A percentile compares a stretch with the other conserved stretches of the same genome.
These are phyloP conservation scores for Cygnus buccinator DNA, from an alignment of 2,113 vertebrate species.

Conservation along the genomic window DNA sequence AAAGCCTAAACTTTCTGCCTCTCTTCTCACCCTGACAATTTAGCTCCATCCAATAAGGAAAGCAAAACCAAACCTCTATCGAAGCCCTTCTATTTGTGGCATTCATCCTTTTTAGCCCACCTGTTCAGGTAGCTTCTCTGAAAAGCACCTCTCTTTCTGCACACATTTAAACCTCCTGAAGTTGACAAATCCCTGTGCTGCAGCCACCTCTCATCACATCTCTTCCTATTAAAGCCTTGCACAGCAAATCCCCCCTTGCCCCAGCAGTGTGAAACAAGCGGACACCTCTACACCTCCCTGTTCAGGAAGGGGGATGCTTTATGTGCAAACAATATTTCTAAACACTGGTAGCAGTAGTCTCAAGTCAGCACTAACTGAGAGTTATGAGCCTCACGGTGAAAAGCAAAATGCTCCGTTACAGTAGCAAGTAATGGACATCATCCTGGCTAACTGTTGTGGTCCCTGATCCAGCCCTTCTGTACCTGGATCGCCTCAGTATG, in stretches of 20 bases:
- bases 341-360: not conserved
- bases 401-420: not conserved
- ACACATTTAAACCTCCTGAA: not conserved
- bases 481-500: not conserved
- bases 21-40: not conserved
- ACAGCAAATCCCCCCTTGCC: not conserved
- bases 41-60: not conserved
- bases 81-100: not conserved
- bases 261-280: not conserved
- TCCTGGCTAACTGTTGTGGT: accelerated
- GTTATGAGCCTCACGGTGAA: not conserved
- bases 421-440: not conserved
- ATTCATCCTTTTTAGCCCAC: not conserved
- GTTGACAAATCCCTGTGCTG: not conserved
- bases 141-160: not conserved
- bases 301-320: not conserved
- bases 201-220: not conserved
- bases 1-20: not conserved
- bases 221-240: not conserved
- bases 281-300: not conserved
- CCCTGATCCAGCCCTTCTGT: not conserved
- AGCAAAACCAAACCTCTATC: not conserved
- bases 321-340: not conserved
- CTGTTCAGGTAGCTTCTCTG: not conserved
- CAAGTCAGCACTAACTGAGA: not conserved